Evolutionary conservation across 2,797 vertebrate genomes (phyloP), one percentile per base, ranked within the genome.

Genomic region (Aplochiton taeniatus): DNA sequence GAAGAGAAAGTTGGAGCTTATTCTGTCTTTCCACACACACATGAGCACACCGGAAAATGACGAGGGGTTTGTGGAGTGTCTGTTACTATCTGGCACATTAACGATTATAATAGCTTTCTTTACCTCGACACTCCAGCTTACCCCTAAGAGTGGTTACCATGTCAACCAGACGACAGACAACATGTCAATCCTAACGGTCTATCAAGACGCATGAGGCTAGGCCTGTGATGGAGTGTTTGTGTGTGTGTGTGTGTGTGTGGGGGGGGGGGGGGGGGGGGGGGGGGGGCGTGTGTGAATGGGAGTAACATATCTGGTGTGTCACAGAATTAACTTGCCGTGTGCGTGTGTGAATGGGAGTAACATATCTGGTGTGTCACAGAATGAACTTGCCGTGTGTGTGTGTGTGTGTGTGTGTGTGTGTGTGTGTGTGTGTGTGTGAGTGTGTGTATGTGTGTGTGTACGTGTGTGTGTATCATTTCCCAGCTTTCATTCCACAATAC

Each of bases 401-500:
- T 48, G 49, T 60, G 49, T 44, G 49, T 61, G 58, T 17, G 49
- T 60, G 42, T 61, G 58, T 48, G 42, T 12, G 31, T 31, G 31
- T 2, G 31, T 31, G 31, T 31, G 31, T 67, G 50, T 49, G 41
- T 67, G 31, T 31, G 3, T 31, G 31, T 2, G 31, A 31, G 49
- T 18, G 49, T 3, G 11, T 20, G 55, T 9, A 18, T 17, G 60
- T 41, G 59, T 19, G 60, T 60, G 16, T 44, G 58, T 41, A 18
- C 53, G 64, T 1, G 51, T 61, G 63, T 42, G 52, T 70, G 63
- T 57, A 64, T 47, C 65, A 55, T 61, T 73, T 66, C 49, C 53
- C 61, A 73, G 13, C 63, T 61, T 58, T 70, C 66, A 72, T 74
- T 82, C 67, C 73, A 58, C 65, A 83, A 70, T 17, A 60, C 55